Evolutionary conservation across 2,888 invertebrate species (phyloP).

Genomic region (Xestia c-nigrum): DNA sequence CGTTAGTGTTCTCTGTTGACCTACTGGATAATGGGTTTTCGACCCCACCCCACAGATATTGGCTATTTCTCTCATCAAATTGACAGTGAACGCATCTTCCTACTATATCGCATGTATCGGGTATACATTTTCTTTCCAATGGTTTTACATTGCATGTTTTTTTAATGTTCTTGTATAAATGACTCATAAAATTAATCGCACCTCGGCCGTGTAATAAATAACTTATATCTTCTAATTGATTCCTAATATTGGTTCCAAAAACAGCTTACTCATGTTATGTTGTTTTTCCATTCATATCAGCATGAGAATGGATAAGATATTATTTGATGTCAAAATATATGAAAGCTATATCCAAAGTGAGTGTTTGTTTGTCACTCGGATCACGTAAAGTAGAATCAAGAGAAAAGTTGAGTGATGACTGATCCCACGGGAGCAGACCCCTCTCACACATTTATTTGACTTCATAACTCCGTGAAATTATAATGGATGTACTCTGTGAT

Average conservation of each 20-base stretch:
- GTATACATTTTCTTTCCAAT: constrained; percentile 7
- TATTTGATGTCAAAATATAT: constrained; percentile 44
- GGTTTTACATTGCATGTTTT: not conserved
- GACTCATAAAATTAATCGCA: constrained; percentile 5
- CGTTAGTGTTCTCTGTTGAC: constrained; percentile 64
- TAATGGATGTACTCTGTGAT: constrained; percentile 38
- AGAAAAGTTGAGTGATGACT: constrained; percentile 47
- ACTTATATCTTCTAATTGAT: constrained; percentile 44
- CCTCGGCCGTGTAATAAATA: constrained; percentile 8
- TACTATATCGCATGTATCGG: not conserved
- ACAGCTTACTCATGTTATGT: constrained; percentile 39
- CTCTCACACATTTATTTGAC: constrained; percentile 59
- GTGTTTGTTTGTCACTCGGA: constrained; percentile 47
- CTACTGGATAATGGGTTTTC: constrained; percentile 65
- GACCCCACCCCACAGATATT: constrained; percentile 56
- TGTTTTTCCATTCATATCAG: constrained; percentile 41
- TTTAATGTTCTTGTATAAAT: constrained; percentile 1
- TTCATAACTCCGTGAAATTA: constrained; percentile 53
- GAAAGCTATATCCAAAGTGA: constrained; percentile 27
- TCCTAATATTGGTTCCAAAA: constrained; percentile 39
- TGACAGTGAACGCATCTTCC: constrained; percentile 31
- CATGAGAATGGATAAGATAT: constrained; percentile 48
- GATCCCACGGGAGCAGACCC: constrained; percentile 56
- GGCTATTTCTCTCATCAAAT: constrained; percentile 58
- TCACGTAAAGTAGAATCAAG: constrained; percentile 51